Percentiles rank a stretch among this genome's conserved stretches.
Evolutionary conservation across 2,113 vertebrate species (phyloP).

Genomic region (Grammomys dolichurus): DNA sequence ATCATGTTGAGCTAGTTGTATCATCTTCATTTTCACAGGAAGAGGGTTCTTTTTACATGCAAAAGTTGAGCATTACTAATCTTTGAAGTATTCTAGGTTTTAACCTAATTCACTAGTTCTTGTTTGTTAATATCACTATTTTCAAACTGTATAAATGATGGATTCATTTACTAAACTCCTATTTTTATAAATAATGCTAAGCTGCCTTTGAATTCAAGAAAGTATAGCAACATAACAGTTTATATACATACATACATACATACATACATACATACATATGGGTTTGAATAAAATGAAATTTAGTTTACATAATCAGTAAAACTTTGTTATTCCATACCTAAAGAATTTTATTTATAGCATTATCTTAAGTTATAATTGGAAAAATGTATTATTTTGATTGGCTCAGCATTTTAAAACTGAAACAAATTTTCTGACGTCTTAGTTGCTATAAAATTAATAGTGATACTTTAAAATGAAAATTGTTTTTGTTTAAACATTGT

Average conservation of each 20-base stretch:
- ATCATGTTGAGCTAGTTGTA: slow-evolving; percentile 79
- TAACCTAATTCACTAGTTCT: slow-evolving; percentile 31
- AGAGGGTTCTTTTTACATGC: slow-evolving; percentile 52
- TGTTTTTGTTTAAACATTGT: slow-evolving; percentile 60
- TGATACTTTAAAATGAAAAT: slow-evolving; percentile 62
- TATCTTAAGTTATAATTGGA: slow-evolving; percentile 50
- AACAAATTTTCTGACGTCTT: slow-evolving; percentile 1
- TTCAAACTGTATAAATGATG: slow-evolving; percentile 32
- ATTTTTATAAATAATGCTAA: slow-evolving; percentile 25
- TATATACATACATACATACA: not conserved
- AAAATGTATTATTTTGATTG: slow-evolving; percentile 43
- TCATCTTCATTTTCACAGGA: slow-evolving; percentile 81
- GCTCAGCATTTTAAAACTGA: slow-evolving; percentile 48
- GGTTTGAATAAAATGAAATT: slow-evolving; percentile 63
- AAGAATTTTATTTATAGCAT: not conserved
- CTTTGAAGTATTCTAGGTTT: slow-evolving; percentile 13
- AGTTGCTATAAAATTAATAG: slow-evolving; percentile 36
- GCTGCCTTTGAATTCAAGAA: slow-evolving; percentile 60
- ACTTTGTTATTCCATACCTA: slow-evolving; percentile 6
- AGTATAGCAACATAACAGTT: not conserved
- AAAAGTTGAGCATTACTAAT: slow-evolving; percentile 58
- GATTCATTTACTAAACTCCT: slow-evolving; percentile 11
- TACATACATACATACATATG: too few relatives aligned
- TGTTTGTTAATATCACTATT: slow-evolving; percentile 31
- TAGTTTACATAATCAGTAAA: slow-evolving; percentile 40